A percentile compares a stretch with the other conserved stretches of the same genome.
phyloP scores from a whole-genome alignment of 2,888 invertebrate species.

The Ophioninae sp. region DNA sequence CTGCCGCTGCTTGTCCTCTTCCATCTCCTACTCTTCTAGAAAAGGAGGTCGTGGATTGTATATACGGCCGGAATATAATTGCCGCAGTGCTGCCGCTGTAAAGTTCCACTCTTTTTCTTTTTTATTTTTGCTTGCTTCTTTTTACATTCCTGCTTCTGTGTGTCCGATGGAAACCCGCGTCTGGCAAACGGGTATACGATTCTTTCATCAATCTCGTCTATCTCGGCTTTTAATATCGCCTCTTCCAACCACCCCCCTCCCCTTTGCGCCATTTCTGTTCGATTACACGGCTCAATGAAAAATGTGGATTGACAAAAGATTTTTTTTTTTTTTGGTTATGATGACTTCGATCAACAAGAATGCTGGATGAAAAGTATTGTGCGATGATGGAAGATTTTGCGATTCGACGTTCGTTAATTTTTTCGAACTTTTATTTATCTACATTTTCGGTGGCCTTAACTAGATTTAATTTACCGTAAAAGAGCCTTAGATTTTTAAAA shows the following conservation, averaged over 20 bases:
- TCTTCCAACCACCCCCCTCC: too few relatives aligned
- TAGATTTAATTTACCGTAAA: too few relatives aligned
- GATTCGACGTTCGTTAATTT: background rate
- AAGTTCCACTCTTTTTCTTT: constrained; percentile 18
- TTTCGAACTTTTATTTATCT: too few relatives aligned
- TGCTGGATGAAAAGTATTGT: too few relatives aligned
- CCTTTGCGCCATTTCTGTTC: background rate
- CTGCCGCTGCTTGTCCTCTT: constrained; percentile 11
- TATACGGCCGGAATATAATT: constrained; percentile 49
- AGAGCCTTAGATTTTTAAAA: too few relatives aligned
- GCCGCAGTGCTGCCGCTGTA: constrained; percentile 34
- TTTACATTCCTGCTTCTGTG: background rate
- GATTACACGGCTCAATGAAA: background rate
- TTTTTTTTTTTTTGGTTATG: background rate
- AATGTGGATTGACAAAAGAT: background rate
- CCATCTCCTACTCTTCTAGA: background rate
- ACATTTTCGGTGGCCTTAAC: too few relatives aligned
- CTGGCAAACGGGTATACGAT: background rate
- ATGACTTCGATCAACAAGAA: background rate
- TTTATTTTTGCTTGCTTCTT: background rate
- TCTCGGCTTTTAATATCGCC: background rate
- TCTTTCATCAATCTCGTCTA: background rate
- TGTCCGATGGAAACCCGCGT: background rate
- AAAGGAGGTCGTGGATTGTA: constrained; percentile 22
- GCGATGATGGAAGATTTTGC: background rate